Evolutionary conservation across 2,797 vertebrate genomes (phyloP).

Genomic region (Falco berigora): DNA sequence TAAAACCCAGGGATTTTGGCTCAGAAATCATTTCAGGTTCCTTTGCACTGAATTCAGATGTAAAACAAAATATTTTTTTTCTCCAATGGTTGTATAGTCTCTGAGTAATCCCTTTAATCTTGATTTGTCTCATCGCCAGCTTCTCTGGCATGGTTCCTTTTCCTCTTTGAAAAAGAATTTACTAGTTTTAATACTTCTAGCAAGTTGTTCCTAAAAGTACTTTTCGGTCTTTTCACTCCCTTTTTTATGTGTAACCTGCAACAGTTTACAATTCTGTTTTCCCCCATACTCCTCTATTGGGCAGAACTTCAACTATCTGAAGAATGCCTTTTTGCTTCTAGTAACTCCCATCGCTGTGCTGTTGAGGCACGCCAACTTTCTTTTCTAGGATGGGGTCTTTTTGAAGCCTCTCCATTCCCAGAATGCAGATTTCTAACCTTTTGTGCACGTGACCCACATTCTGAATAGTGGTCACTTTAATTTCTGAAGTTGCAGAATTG

Average conservation of each 20-base stretch:
- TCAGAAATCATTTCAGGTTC: neutral
- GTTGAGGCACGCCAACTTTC: neutral
- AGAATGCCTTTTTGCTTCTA: neutral
- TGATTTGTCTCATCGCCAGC: neutral
- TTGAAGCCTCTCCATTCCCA: neutral
- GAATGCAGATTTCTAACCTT: neutral
- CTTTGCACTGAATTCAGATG: neutral
- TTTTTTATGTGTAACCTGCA: neutral
- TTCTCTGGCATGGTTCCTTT: neutral
- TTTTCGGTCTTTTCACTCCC: neutral
- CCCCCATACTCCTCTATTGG: neutral
- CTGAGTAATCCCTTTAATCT: neutral
- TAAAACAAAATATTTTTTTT: neutral
- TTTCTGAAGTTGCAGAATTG: neutral
- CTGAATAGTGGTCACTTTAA: neutral
- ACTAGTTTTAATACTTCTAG: neutral
- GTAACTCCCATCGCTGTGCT: neutral
- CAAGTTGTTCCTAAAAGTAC: neutral
- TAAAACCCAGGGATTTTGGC: neutral
- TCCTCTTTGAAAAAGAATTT: neutral
- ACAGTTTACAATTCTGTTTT: neutral
- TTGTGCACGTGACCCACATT: neutral
- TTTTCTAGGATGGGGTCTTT: neutral
- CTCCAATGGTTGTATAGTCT: neutral
- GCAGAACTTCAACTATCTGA: neutral